phyloP scores from a whole-genome alignment of 2,113 vertebrate species.

The Mola mola region DNA sequence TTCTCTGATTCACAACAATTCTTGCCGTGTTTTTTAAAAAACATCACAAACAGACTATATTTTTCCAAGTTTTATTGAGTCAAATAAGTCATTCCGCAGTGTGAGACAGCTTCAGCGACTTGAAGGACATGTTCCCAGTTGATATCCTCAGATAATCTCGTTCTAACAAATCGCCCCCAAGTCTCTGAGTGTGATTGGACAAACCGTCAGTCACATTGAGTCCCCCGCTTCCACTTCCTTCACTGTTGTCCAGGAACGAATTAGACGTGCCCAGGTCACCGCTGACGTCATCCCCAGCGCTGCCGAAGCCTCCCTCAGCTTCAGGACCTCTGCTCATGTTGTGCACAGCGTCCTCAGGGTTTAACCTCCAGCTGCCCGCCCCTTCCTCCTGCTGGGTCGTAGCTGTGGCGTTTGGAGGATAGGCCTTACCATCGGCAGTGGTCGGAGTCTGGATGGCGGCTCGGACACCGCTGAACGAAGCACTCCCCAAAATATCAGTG shows the following conservation, averaged over 20 bases:
- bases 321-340: background rate
- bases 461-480: conserved; percentile 40
- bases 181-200: background rate
- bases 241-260: conserved; percentile 1
- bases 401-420: background rate
- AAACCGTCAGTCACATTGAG: conserved; percentile 6
- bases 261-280: background rate
- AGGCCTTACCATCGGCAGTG: background rate
- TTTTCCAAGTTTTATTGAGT: conserved; percentile 44
- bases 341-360: background rate
- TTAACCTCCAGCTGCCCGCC: fast-evolving
- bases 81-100: background rate
- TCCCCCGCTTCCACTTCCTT: conserved; percentile 41
- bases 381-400: fast-evolving
- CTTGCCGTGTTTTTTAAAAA: too few species aligned
- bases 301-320: background rate
- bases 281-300: background rate
- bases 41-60: background rate
- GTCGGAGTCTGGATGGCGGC: background rate
- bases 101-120: conserved; percentile 19
- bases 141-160: conserved; percentile 48
- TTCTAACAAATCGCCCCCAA: conserved; percentile 29
- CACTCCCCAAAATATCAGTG: conserved; percentile 53
- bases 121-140: conserved; percentile 52
- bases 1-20: too few species aligned